Percentiles rank a stretch among this genome's conserved stretches.
These are phyloP conservation scores for Adineta ricciae DNA, from an alignment of 2,888 invertebrate genomes.

Conservation along the genomic window DNA sequence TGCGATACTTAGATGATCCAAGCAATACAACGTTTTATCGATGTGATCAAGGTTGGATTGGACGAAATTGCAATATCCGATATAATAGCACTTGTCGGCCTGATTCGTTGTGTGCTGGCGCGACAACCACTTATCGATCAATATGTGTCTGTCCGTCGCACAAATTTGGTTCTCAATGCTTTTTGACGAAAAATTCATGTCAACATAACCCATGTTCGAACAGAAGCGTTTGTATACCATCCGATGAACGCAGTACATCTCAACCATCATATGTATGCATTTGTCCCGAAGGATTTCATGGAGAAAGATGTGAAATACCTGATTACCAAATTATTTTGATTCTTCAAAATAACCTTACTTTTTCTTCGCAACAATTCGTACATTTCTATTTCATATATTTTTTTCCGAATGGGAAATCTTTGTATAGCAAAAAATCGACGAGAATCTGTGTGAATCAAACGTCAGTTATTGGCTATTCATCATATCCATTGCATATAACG, in stretches of 20 bases:
- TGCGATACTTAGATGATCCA: background rate
- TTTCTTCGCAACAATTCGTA: background rate
- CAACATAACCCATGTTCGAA: background rate
- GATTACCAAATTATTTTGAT: background rate
- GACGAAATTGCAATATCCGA: background rate
- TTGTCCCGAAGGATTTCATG: background rate
- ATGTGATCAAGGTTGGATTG: background rate
- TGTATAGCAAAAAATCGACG: background rate
- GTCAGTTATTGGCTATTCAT: background rate
- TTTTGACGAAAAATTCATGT: background rate
- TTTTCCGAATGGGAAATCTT: background rate
- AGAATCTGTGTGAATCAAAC: background rate
- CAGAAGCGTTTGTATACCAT: background rate
- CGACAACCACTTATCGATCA: background rate
- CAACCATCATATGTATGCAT: background rate
- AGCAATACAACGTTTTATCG: background rate
- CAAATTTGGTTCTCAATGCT: background rate
- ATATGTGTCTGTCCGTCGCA: background rate
- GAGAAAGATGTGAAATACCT: background rate
- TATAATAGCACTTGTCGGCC: background rate
- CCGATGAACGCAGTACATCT: background rate
- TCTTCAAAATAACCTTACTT: background rate
- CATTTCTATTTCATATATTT: background rate
- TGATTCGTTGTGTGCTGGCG: background rate
- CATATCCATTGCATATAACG: background rate